Evolutionary conservation across 2,888 invertebrate species (phyloP).

Genomic region (Synergus gifuensis): DNA sequence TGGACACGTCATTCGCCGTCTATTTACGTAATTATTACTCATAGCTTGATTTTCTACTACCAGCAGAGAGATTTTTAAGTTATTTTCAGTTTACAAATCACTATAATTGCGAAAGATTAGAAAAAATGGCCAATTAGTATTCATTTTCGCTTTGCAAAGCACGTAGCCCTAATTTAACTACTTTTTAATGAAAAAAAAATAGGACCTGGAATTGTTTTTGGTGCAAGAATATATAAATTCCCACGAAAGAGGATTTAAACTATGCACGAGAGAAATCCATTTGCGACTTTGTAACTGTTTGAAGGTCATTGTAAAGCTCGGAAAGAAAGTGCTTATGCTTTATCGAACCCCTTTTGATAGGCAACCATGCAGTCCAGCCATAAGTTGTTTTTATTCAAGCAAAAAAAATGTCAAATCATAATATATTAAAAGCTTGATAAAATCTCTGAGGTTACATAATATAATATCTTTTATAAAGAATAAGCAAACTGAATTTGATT

Average conservation of each 20-base stretch:
- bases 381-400: background rate
- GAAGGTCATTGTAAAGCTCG: conserved; percentile 12
- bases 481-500: too few relatives aligned
- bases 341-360: too few relatives aligned
- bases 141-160: background rate
- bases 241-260: background rate
- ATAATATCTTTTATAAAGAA: too few relatives aligned
- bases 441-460: too few relatives aligned
- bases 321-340: conserved; percentile 15
- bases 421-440: too few relatives aligned
- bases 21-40: background rate
- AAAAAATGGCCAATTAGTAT: background rate
- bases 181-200: too few relatives aligned
- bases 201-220: background rate
- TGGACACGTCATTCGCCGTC: background rate
- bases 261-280: conserved; percentile 18
- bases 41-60: background rate
- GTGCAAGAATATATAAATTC: background rate
- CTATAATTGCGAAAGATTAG: background rate
- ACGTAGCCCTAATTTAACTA: background rate
- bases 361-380: background rate
- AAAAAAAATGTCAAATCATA: background rate
- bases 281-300: conserved; percentile 31
- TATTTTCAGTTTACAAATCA: background rate
- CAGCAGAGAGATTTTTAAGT: background rate